Evolutionary conservation across 1,140 invertebrate species (phyloP).

Genomic region (Eriocheir sinensis): DNA sequence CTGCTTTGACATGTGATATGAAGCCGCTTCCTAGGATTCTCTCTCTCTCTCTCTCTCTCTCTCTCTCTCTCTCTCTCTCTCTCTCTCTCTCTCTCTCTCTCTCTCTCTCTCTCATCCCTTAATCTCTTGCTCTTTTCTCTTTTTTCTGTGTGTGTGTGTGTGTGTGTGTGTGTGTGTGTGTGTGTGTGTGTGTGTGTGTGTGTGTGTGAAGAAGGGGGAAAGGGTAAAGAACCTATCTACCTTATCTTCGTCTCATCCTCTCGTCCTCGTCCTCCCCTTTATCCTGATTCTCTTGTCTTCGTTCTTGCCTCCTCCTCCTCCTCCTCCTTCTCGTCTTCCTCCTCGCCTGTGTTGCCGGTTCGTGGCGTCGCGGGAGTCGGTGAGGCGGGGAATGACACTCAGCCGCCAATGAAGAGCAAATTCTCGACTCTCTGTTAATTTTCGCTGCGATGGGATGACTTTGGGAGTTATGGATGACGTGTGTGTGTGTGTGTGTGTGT

Average conservation of each 20-base stretch:
- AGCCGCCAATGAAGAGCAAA: too few species aligned
- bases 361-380: too few species aligned
- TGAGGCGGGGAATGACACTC: too few species aligned
- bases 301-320: slow-evolving; percentile 6
- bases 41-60: slow-evolving; percentile 52
- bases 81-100: neutral
- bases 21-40: too few species aligned
- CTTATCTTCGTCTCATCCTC: neutral
- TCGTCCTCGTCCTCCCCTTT: neutral
- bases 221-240: too few species aligned
- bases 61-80: slow-evolving; percentile 42
- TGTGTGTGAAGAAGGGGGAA: neutral
- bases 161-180: slow-evolving; percentile 22
- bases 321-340: neutral
- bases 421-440: too few species aligned
- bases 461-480: too few species aligned
- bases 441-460: too few species aligned
- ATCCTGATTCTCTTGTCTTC: neutral
- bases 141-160: too few species aligned
- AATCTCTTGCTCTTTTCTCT: neutral
- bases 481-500: too few species aligned
- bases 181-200: neutral
- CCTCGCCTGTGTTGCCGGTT: neutral
- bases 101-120: neutral
- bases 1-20: neutral